Conservation (phyloP, 2,888 invertebrate genomes). For the Andrena bicolor region DNA sequence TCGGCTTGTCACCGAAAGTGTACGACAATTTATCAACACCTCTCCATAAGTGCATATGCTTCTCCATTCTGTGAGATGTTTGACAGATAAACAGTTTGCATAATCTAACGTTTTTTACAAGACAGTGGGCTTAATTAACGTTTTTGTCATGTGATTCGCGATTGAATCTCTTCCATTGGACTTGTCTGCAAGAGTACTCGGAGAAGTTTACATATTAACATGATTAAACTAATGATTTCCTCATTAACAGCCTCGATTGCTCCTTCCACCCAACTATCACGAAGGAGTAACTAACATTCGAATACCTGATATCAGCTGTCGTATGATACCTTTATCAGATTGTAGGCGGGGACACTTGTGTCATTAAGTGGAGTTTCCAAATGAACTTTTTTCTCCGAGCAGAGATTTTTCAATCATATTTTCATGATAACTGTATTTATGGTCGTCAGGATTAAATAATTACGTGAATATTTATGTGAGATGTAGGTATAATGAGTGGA, state of each 20-base stretch:
- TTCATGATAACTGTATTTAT: no score
- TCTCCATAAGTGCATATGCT: conserved; percentile 81
- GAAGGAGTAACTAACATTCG: conserved; percentile 19
- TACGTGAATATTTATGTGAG: no score
- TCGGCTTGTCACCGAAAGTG: conserved; percentile 77
- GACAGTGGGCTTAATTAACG: conserved; percentile 13
- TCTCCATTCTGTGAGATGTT: conserved; percentile 71
- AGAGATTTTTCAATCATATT: no score
- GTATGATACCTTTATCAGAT: conserved; percentile 15
- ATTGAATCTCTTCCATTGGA: conserved; percentile 43
- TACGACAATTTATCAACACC: conserved; percentile 80
- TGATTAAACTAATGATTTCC: conserved; percentile 57
- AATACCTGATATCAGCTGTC: conserved; percentile 46
- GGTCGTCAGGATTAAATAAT: no score
- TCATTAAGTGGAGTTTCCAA: conserved; percentile 4
- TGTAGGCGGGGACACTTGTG: background rate
- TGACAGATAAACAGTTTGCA: conserved; percentile 54
- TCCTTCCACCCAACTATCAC: conserved; percentile 10
- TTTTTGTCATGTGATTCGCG: conserved; percentile 68
- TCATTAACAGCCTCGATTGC: conserved; percentile 17
- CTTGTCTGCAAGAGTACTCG: conserved; percentile 14
- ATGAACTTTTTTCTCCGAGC: background rate
- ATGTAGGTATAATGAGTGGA: no score
- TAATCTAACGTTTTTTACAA: conserved; percentile 59
- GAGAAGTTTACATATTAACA: conserved; percentile 60